Evolutionary conservation across 2,113 vertebrate species (phyloP).

Genomic region (Paratilapia polleni): DNA sequence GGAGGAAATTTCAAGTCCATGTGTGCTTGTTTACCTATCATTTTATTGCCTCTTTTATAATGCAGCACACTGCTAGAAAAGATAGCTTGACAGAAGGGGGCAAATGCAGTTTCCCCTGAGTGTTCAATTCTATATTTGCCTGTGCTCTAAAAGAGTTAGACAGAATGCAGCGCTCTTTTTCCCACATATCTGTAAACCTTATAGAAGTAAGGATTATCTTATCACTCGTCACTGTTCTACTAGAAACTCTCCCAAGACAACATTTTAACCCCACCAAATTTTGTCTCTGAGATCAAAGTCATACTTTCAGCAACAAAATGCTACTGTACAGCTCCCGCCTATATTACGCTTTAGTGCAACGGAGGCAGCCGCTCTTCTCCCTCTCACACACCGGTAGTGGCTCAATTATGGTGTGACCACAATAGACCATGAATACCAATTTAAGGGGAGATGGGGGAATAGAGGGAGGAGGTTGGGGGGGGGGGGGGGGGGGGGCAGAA

Average conservation of each 20-base stretch:
- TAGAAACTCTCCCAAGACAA: not conserved
- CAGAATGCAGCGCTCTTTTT: conserved; percentile 15
- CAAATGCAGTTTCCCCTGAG: conserved; percentile 37
- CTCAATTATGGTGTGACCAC: conserved; percentile 69
- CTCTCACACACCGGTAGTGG: conserved; percentile 26
- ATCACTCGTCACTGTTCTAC: not conserved
- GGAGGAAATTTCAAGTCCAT: not conserved
- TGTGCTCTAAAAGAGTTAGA: conserved; percentile 6
- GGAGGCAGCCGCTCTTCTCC: conserved; percentile 2
- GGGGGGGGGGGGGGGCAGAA: not conserved
- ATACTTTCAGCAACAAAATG: conserved; percentile 8
- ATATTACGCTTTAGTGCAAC: conserved; percentile 7
- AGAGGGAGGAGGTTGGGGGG: not conserved
- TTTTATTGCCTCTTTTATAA: conserved; percentile 38
- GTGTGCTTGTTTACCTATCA: conserved; percentile 33
- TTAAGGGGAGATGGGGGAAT: conserved; percentile 30
- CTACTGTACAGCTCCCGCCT: not conserved
- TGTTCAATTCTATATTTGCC: conserved; percentile 35
- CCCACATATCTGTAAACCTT: conserved; percentile 7
- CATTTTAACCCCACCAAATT: not conserved
- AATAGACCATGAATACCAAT: conserved; percentile 69
- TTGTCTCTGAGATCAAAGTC: conserved; percentile 6
- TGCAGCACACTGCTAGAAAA: conserved; percentile 26
- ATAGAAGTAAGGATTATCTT: conserved; percentile 26
- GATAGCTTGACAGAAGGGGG: conserved; percentile 20